Conservation (phyloP, 2,888 invertebrate species). For the Lasioglossum vierecki region DNA sequence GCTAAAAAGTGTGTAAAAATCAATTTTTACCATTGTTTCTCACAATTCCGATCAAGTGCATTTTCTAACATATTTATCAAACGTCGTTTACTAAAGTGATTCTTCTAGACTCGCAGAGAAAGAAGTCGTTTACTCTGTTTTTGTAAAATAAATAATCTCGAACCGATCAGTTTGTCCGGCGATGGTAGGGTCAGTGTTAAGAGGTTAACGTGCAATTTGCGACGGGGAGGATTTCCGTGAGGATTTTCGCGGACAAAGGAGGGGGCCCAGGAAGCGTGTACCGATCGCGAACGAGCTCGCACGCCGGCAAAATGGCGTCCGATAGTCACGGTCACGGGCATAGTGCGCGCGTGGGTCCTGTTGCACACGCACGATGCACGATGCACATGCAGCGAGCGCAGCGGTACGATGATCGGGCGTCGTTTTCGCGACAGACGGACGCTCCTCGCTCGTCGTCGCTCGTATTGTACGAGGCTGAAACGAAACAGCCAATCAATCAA, state of each 20-base stretch:
- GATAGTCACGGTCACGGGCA: conserved; percentile 67
- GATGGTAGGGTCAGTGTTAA: no score
- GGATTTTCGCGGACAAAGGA: neutral
- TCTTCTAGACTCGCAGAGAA: no score
- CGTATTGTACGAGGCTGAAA: conserved; percentile 66
- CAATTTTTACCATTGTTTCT: no score
- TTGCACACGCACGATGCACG: neutral
- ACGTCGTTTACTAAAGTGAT: no score
- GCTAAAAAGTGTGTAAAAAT: no score
- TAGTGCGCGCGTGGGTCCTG: conserved; percentile 31
- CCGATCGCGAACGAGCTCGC: conserved; percentile 10
- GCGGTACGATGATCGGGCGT: conserved; percentile 28
- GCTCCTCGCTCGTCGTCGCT: conserved; percentile 42
- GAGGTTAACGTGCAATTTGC: neutral
- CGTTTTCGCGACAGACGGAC: conserved; percentile 66
- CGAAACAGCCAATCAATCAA: conserved; percentile 83
- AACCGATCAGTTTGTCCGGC: no score
- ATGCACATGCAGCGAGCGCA: neutral
- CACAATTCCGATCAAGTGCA: no score
- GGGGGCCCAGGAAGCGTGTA: conserved; percentile 8
- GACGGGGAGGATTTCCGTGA: neutral
- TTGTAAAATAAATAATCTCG: no score
- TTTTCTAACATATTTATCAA: no score
- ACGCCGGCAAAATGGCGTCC: conserved; percentile 15
- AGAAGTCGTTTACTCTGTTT: no score